Conservation (phyloP, 2,797 vertebrate genomes). For the Cryptoblepharus egeriae region DNA sequence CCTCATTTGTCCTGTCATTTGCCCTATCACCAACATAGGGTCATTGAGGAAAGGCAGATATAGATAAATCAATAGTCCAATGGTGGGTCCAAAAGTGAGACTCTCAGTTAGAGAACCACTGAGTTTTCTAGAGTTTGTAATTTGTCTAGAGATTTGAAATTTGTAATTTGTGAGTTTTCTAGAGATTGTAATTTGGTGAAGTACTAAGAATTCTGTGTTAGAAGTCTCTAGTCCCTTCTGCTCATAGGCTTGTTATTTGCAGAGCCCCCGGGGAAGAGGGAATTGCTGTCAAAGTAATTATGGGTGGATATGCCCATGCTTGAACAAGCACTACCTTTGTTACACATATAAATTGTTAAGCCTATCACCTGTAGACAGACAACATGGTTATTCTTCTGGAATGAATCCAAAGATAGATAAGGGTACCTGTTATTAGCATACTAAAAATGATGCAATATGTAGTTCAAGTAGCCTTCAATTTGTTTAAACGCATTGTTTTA, state of each 20-base stretch:
- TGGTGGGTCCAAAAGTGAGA: too few relatives aligned
- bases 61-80: too few relatives aligned
- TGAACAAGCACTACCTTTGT: not conserved
- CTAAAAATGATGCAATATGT: constrained; percentile 29
- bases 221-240: not conserved
- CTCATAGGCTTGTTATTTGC: not conserved
- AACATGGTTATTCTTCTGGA: constrained; percentile 20
- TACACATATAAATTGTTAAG: constrained; percentile 19
- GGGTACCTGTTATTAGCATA: not conserved
- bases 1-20: too few relatives aligned
- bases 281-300: not conserved
- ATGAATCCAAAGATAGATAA: constrained; percentile 13
- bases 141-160: too few relatives aligned
- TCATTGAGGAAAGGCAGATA: too few relatives aligned
- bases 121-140: too few relatives aligned
- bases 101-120: not conserved
- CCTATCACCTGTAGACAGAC: not conserved
- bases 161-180: too few relatives aligned
- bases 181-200: not conserved
- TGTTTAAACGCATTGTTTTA: constrained; percentile 57
- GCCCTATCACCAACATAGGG: too few relatives aligned
- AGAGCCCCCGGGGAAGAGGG: not conserved
- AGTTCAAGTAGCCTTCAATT: constrained; percentile 54
- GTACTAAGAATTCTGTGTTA: not conserved
- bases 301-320: not conserved